Base-by-base conservation (phyloP, 2,113 vertebrate species). In the Rhinolophus ferrumequinum region DNA sequence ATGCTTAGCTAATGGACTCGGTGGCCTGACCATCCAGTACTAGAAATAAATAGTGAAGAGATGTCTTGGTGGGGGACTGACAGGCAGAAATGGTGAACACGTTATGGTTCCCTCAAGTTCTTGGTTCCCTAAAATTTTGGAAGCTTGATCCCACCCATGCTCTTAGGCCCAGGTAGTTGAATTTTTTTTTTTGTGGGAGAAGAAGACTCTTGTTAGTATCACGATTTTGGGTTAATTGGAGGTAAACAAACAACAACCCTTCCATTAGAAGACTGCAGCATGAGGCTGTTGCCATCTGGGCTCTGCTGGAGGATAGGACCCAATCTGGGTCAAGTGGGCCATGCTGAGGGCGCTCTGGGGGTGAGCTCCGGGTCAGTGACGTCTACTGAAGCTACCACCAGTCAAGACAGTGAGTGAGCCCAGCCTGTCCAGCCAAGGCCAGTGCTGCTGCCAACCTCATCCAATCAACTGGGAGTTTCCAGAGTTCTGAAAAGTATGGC, bases 341-440 rank as follows among this genome's bases (percentile, higher is more conserved):
- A 1, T 24, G 35, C 38, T 14, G 54, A 38, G 47, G 24, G 18
- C 10, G 30, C 67, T 50, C 0, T 5, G 35, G 30, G 44, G 30
- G 41, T 12, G 18, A 22, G 6, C 3, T 19, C 3, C 4, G 14
- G 19, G 54, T 73, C 26, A 35, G 66, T 35, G 35, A 33, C 66
- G 21, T 21, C 2, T 0, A 19, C 4, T 0, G 41, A 83, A 70
- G 73, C 81, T 12, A 22, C 60, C 4, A 0, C 3, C 14, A 3
- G 21, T 38, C 22, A 47, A 44, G 41, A 26, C 73, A 69, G 26
- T 9, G 21, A 69, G 26, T 9, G 21, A n/a, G 13, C 66, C 75
- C 18, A 47, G 14, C 30, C 79, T 54, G 21, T n/a, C 41, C 30
- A 35, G 50, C 73, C 67, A 38, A 60, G 41, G 54, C 58, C 22